Conservation (phyloP, 2,797 vertebrate species). For the Anguilla pacifica region DNA sequence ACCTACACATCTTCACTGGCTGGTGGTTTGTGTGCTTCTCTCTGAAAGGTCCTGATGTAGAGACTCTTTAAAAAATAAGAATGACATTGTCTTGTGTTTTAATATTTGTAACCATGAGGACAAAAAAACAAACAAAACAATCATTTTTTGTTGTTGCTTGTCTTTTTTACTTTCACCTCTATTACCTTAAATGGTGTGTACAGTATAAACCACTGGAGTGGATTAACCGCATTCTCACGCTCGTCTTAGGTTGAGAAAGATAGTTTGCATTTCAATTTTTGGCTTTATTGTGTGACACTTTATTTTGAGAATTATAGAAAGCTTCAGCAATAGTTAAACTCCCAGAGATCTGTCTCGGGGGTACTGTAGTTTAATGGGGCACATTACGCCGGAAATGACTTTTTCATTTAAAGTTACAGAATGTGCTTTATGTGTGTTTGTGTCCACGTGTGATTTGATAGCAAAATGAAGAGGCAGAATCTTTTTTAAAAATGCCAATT, state of each 20-base stretch:
- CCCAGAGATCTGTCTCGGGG: neutral
- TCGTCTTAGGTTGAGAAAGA: constrained; percentile 41
- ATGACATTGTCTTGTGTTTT: neutral
- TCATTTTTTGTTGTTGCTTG: constrained; percentile 41
- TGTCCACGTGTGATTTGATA: neutral
- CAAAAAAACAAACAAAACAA: constrained; percentile 47
- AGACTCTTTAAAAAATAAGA: neutral
- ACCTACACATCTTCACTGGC: neutral
- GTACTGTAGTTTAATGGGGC: neutral
- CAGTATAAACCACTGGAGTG: constrained; percentile 14
- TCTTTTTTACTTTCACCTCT: constrained; percentile 47
- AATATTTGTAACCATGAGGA: constrained; percentile 3
- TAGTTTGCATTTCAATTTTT: constrained; percentile 35
- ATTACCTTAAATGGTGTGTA: constrained; percentile 52
- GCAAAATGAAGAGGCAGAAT: constrained; percentile 8
- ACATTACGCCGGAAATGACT: neutral
- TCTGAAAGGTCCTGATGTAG: constrained; percentile 27
- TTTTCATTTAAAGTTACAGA: neutral
- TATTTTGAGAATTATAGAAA: constrained; percentile 36
- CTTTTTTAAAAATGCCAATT: neutral
- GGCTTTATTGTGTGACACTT: constrained; percentile 30
- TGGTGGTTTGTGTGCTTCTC: neutral
- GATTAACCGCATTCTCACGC: constrained; percentile 40
- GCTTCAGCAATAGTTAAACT: constrained; percentile 12
- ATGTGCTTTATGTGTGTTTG: neutral